Evolutionary conservation across 2,113 vertebrate species (phyloP).

Genomic region (Channa argus): DNA sequence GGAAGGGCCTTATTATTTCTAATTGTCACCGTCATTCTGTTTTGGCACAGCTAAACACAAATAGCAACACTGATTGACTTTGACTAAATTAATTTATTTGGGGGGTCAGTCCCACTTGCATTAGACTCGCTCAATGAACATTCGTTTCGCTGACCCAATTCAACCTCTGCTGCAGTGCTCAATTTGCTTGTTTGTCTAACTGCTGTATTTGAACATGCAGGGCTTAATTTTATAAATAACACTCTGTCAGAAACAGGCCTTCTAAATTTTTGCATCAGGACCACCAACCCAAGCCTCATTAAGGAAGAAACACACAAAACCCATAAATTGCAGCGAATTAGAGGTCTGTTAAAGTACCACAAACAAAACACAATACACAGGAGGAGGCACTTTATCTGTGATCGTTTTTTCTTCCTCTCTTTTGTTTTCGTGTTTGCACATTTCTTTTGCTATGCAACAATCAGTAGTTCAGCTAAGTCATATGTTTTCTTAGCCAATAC

Average conservation of each 20-base stretch:
- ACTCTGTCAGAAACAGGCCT: slow-evolving; percentile 47
- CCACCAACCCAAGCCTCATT: slow-evolving; percentile 61
- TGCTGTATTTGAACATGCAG: slow-evolving; percentile 39
- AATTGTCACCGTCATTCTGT: slow-evolving; percentile 48
- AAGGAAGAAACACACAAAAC: slow-evolving; percentile 39
- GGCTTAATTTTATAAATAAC: slow-evolving; percentile 54
- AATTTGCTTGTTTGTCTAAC: slow-evolving; percentile 48
- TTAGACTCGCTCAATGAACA: slow-evolving; percentile 49
- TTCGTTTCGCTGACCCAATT: slow-evolving; percentile 63
- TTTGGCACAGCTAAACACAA: slow-evolving; percentile 47
- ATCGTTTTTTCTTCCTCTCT: not conserved
- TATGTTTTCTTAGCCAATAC: not conserved
- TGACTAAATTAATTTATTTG: slow-evolving; percentile 65
- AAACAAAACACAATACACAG: not conserved
- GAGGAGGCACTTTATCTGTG: not conserved
- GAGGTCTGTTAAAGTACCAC: slow-evolving; percentile 23
- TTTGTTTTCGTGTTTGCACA: too few relatives aligned
- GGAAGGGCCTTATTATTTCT: slow-evolving; percentile 54
- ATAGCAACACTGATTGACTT: slow-evolving; percentile 63
- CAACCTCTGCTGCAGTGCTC: slow-evolving; percentile 48
- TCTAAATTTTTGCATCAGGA: slow-evolving; percentile 27
- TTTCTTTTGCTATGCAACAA: too few relatives aligned
- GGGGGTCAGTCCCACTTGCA: slow-evolving; percentile 32
- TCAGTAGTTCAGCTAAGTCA: not conserved
- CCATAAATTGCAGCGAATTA: slow-evolving; percentile 24